These are phyloP conservation scores for Phalloptychus januarius DNA, from an alignment of 2,797 vertebrate genomes.

Conservation along the genomic window DNA sequence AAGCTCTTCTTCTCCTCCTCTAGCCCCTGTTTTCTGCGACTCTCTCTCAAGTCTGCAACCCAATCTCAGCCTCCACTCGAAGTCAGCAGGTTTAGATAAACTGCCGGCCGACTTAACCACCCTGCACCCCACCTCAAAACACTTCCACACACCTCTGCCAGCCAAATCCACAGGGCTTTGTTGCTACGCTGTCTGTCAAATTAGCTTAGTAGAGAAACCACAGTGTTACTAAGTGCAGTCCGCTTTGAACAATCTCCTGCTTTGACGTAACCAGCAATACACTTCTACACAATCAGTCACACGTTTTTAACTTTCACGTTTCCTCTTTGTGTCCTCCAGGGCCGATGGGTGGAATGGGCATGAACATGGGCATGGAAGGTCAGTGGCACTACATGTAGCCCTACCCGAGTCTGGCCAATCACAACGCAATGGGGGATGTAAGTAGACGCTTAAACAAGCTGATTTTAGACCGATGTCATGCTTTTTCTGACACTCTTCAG, in stretches of 20 bases:
- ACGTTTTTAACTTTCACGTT: background rate
- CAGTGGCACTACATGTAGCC: conserved; percentile 99
- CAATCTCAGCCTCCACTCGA: conserved; percentile 70
- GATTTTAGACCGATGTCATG: background rate
- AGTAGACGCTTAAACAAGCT: conserved; percentile 80
- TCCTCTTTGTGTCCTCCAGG: conserved; percentile 87
- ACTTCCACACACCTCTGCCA: conserved; percentile 37
- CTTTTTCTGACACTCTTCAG: background rate
- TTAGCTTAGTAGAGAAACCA: conserved; percentile 31
- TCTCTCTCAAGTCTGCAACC: conserved; percentile 65
- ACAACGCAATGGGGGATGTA: conserved; percentile 97
- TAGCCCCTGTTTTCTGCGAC: conserved; percentile 73
- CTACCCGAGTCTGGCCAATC: conserved; percentile 90
- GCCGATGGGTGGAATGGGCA: conserved; percentile 99
- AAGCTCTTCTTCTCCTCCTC: conserved; percentile 74
- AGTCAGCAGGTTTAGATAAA: conserved; percentile 80
- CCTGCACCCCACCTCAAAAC: conserved; percentile 20
- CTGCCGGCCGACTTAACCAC: conserved; percentile 61
- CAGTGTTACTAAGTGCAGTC: conserved; percentile 16
- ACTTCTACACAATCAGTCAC: background rate
- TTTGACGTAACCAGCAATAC: background rate
- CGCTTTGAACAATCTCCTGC: background rate
- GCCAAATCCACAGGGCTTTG: conserved; percentile 34
- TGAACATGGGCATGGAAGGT: conserved; percentile 99
- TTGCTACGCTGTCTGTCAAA: conserved; percentile 52